Evolutionary conservation across 64 coral and sea anemone species (phyloP).

Genomic region (Acropora tenuis): DNA sequence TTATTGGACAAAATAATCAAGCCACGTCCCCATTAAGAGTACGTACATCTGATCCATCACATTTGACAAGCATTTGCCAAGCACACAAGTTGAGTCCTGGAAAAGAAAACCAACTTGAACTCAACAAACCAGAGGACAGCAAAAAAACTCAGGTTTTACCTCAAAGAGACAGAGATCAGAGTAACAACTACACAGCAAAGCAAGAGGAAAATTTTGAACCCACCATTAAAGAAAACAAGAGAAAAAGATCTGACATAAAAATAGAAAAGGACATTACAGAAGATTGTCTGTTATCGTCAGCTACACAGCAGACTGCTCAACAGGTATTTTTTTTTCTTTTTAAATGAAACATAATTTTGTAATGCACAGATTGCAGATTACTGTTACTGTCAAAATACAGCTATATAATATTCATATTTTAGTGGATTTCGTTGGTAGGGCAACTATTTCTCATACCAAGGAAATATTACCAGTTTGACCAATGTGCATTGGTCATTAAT

Average conservation of each 20-base stretch:
- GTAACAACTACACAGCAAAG: not conserved
- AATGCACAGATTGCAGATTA: too few relatives aligned
- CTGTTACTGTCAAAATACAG: too few relatives aligned
- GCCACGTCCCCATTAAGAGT: constrained; percentile 61
- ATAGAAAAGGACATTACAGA: not conserved
- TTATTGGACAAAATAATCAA: not conserved
- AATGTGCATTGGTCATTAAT: too few relatives aligned
- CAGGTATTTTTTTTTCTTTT: too few relatives aligned
- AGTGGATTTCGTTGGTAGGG: too few relatives aligned
- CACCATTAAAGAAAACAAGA: constrained; percentile 1
- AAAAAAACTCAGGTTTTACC: not conserved
- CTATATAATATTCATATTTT: too few relatives aligned
- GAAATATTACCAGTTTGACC: too few relatives aligned
- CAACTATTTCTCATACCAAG: too few relatives aligned
- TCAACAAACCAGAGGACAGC: not conserved
- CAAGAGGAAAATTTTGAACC: not conserved
- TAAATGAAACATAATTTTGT: too few relatives aligned
- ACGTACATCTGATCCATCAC: not conserved
- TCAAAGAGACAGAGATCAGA: not conserved
- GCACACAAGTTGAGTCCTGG: not conserved
- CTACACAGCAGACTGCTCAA: not conserved
- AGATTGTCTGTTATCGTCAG: not conserved
- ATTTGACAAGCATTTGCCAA: not conserved
- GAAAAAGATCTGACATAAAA: not conserved
- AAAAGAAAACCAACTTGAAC: constrained; percentile 12